These are phyloP conservation scores for Galemys pyrenaicus DNA, from an alignment of 2,113 vertebrate species.

Conservation along the genomic window DNA sequence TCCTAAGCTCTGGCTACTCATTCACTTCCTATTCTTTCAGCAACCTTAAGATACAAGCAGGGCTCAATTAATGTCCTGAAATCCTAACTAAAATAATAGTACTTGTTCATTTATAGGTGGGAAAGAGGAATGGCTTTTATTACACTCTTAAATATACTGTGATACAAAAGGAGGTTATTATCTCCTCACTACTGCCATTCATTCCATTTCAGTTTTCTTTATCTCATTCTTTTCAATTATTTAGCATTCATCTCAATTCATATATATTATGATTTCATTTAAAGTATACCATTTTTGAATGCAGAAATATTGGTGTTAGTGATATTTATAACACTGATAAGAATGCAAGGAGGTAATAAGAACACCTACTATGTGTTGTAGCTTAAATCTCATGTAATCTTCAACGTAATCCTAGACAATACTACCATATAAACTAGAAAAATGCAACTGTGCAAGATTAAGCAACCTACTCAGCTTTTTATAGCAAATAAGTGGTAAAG, in stretches of 20 bases:
- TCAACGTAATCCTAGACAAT: background rate
- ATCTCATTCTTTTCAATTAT: conserved; percentile 25
- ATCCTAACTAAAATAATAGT: background rate
- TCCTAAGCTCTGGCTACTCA: background rate
- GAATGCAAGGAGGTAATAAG: background rate
- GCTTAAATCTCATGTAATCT: background rate
- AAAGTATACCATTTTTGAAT: background rate
- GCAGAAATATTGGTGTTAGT: background rate
- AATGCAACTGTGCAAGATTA: background rate
- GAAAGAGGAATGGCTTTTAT: background rate
- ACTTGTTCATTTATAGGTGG: background rate
- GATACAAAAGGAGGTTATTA: background rate
- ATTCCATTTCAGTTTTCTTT: conserved; percentile 3
- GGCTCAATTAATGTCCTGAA: conserved; percentile 20
- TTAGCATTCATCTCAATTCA: background rate
- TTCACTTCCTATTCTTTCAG: conserved; percentile 3
- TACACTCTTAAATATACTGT: background rate
- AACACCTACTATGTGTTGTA: background rate
- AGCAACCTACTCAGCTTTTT: background rate
- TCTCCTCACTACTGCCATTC: background rate
- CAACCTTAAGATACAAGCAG: background rate
- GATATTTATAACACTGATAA: background rate
- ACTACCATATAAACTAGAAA: background rate
- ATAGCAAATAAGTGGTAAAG: background rate
- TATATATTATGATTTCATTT: background rate